phyloP scores from a whole-genome alignment of 2,797 vertebrate genomes.

The Cyprinella venusta region DNA sequence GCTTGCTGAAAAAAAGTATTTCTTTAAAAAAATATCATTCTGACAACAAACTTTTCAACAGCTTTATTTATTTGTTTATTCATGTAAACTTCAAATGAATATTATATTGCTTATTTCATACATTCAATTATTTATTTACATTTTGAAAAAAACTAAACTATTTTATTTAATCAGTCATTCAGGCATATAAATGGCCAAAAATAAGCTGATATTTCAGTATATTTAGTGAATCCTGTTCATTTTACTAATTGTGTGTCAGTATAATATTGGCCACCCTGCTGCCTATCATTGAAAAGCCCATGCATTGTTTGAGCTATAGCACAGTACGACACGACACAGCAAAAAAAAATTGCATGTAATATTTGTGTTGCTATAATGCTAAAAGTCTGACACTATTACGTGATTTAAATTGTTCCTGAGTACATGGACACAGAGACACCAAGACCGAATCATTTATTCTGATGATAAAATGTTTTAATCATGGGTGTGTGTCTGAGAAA shows the following conservation, averaged over 20 bases:
- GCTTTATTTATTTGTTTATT: background rate
- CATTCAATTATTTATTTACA: background rate
- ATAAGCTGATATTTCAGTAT: background rate
- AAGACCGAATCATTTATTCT: constrained; percentile 13
- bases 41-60: background rate
- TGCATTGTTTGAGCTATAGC: background rate
- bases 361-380: background rate
- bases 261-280: background rate
- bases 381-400: background rate
- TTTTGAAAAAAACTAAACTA: background rate
- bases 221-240: background rate
- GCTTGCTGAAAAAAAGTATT: background rate
- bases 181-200: background rate
- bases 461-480: constrained; percentile 6
- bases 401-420: background rate
- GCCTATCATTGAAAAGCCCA: background rate
- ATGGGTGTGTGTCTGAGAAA: constrained; percentile 42
- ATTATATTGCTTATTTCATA: background rate
- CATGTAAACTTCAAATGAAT: background rate
- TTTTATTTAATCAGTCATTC: background rate
- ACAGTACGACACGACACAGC: background rate
- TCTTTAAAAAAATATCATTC: no score
- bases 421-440: background rate
- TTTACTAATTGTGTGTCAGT: background rate
- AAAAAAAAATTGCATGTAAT: background rate